Evolutionary conservation across 2,888 invertebrate species (phyloP).

Genomic region (Ochropleura plecta): DNA sequence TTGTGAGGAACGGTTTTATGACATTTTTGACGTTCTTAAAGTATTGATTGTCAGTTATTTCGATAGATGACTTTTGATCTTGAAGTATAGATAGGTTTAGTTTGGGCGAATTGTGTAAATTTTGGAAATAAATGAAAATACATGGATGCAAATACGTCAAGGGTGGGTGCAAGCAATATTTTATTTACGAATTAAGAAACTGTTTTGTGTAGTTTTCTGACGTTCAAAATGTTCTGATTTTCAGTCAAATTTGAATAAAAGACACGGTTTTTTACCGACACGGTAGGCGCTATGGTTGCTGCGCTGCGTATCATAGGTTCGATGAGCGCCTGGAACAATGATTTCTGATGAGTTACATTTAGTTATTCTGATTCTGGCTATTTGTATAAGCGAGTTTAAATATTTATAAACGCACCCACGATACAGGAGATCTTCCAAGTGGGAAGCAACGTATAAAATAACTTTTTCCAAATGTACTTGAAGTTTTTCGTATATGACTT

Average conservation of each 20-base stretch:
- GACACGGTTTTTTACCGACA: not conserved
- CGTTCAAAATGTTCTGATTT: not conserved
- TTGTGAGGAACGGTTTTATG: not conserved
- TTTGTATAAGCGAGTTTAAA: too few species aligned
- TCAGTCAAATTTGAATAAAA: not conserved
- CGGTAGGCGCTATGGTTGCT: too few species aligned
- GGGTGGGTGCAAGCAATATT: not conserved
- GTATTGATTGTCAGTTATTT: not conserved
- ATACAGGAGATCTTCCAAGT: too few species aligned
- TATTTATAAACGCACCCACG: too few species aligned
- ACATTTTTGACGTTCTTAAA: not conserved
- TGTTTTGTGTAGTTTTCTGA: not conserved
- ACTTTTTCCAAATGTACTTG: not conserved
- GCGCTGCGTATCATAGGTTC: too few species aligned
- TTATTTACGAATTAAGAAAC: too few species aligned
- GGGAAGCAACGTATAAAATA: too few species aligned
- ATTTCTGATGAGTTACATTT: too few species aligned
- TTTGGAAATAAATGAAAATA: not conserved
- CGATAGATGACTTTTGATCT: not conserved
- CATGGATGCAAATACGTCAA: not conserved
- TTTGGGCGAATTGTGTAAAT: not conserved
- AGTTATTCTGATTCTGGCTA: too few species aligned
- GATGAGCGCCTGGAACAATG: too few species aligned
- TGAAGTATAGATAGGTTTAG: not conserved
- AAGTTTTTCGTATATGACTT: not conserved